phyloP scores from a whole-genome alignment of 1,140 invertebrate genomes.

The Drosophila dunni region DNA sequence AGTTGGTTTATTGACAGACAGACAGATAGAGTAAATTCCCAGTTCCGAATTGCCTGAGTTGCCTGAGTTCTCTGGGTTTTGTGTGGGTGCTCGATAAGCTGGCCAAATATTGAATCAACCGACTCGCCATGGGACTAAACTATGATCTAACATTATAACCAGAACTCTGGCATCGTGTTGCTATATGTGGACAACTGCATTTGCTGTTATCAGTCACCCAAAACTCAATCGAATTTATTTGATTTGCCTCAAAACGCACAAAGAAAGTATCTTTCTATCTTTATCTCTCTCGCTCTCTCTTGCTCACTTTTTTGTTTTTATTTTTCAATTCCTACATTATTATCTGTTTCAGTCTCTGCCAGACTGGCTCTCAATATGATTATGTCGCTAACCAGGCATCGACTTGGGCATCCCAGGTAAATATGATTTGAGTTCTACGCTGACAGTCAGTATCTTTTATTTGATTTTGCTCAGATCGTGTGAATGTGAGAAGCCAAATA shows the following conservation, averaged over 20 bases:
- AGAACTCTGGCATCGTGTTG: slow-evolving; percentile 20
- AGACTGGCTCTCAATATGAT: slow-evolving; percentile 1
- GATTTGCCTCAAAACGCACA: slow-evolving; percentile 29
- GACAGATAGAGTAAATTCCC: slow-evolving; percentile 19
- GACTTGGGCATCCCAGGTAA: slow-evolving; percentile 50
- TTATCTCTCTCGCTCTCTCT: neutral
- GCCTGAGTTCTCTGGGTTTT: slow-evolving; percentile 13
- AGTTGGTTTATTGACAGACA: slow-evolving; percentile 33
- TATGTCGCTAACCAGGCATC: slow-evolving; percentile 36
- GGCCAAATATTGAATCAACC: slow-evolving; percentile 64
- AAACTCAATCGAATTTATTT: slow-evolving; percentile 65
- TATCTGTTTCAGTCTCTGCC: neutral
- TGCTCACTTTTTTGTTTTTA: too few relatives aligned
- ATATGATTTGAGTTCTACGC: slow-evolving; percentile 12
- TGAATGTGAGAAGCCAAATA: slow-evolving; percentile 51
- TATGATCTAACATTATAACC: neutral
- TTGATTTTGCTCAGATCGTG: slow-evolving; percentile 72
- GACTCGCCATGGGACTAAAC: slow-evolving; percentile 27
- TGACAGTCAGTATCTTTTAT: slow-evolving; percentile 45
- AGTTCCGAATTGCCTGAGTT: neutral
- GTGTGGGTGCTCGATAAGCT: slow-evolving; percentile 71
- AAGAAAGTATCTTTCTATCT: neutral
- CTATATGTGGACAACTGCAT: slow-evolving; percentile 53
- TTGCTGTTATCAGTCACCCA: slow-evolving; percentile 36
- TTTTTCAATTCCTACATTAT: too few relatives aligned